Conservation (phyloP, 2,888 invertebrate genomes). For the Phymatocera aterrima region DNA sequence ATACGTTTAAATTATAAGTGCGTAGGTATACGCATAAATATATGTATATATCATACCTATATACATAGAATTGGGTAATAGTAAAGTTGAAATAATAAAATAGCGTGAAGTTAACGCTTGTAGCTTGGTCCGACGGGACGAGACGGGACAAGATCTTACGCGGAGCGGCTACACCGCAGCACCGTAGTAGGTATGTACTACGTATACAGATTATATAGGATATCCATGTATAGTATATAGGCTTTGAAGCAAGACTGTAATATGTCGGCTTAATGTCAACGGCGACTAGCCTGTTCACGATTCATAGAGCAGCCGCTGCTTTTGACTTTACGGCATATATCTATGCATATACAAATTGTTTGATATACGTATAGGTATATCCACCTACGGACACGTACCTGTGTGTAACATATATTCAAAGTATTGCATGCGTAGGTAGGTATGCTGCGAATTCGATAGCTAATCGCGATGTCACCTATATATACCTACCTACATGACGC, state of each 20-base stretch:
- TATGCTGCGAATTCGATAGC: no score
- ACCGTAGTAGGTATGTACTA: neutral
- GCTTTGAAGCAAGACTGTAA: slow-evolving; percentile 55
- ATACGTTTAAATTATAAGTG: no score
- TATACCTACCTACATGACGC: no score
- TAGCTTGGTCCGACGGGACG: no score
- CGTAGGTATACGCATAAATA: no score
- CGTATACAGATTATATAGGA: neutral
- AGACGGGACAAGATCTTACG: neutral
- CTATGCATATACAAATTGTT: neutral
- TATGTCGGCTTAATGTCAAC: slow-evolving; percentile 64
- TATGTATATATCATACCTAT: no score
- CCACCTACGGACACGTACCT: neutral
- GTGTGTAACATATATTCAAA: neutral
- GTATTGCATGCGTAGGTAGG: no score
- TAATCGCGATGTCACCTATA: no score
- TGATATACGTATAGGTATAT: neutral
- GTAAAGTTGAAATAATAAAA: neutral
- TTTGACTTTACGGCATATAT: slow-evolving; percentile 30
- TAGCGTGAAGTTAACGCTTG: slow-evolving; percentile 20
- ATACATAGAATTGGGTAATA: neutral
- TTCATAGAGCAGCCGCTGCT: slow-evolving; percentile 42
- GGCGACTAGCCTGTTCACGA: slow-evolving; percentile 58
- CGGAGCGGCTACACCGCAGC: no score
- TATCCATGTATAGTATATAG: neutral